A percentile compares a stretch with the other conserved stretches of the same genome.
These are phyloP conservation scores for Biston stratarius DNA, from an alignment of 2,888 invertebrate genomes.

Conservation along the genomic window DNA sequence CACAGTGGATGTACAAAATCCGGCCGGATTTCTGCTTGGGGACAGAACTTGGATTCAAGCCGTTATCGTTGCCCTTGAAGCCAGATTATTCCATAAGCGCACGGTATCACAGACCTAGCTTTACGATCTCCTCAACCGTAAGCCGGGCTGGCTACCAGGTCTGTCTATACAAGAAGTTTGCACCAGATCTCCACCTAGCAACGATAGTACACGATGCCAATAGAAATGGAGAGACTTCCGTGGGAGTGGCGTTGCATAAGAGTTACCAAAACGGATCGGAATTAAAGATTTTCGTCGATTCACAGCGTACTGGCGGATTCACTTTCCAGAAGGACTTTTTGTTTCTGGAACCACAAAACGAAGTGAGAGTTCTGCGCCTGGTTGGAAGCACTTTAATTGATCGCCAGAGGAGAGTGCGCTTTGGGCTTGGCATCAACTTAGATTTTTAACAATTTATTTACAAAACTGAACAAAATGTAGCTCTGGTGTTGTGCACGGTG, in stretches of 20 bases:
- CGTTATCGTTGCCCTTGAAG: constrained; percentile 59
- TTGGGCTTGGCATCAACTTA: constrained; percentile 77
- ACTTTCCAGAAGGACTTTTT: constrained; percentile 74
- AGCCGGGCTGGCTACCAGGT: constrained; percentile 72
- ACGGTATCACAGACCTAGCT: constrained; percentile 67
- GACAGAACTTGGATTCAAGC: constrained; percentile 69
- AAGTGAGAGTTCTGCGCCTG: constrained; percentile 69
- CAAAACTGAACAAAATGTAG: constrained; percentile 43
- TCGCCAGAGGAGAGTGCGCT: constrained; percentile 69
- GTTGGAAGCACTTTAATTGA: constrained; percentile 75
- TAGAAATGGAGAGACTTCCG: constrained; percentile 58
- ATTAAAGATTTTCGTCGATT: constrained; percentile 77
- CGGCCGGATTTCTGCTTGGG: constrained; percentile 70
- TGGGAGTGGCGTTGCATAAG: constrained; percentile 75
- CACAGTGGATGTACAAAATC: constrained; percentile 75
- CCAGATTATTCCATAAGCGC: constrained; percentile 73
- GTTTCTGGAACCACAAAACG: constrained; percentile 70
- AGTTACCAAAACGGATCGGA: constrained; percentile 70
- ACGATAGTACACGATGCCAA: constrained; percentile 70
- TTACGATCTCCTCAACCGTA: constrained; percentile 70
- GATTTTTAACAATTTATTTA: constrained; percentile 65
- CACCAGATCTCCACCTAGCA: constrained; percentile 70
- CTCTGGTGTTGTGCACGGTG: constrained; percentile 42
- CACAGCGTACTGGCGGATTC: constrained; percentile 77
- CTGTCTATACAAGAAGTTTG: constrained; percentile 73